These are phyloP conservation scores for Nemurella pictetii DNA, from an alignment of 2,888 invertebrate genomes.

Conservation along the genomic window DNA sequence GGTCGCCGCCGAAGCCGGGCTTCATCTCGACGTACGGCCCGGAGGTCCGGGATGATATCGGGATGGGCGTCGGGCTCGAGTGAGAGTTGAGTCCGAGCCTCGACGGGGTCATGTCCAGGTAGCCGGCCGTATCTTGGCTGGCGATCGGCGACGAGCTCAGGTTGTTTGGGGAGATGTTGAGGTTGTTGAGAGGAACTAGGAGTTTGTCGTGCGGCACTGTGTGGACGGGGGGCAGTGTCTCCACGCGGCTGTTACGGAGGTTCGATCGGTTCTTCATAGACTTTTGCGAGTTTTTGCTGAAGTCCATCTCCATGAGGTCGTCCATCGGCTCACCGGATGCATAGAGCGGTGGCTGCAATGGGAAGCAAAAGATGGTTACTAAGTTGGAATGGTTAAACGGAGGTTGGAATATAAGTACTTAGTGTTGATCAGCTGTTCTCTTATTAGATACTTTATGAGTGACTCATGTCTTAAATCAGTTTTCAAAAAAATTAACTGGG, in stretches of 20 bases:
- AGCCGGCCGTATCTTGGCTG: constrained; percentile 1
- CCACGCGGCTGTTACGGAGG: background rate
- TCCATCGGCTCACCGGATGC: constrained; percentile 62
- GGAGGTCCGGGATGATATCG: background rate
- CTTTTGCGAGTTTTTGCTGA: constrained; percentile 53
- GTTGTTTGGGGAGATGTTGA: constrained; percentile 24
- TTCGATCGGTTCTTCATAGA: constrained; percentile 14
- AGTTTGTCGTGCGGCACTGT: constrained; percentile 5
- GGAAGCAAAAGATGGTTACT: background rate
- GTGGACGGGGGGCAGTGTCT: background rate
- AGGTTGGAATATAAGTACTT: no score
- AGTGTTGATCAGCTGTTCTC: no score
- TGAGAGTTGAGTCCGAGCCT: background rate
- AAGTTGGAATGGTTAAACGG: no score
- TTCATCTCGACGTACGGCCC: constrained; percentile 53
- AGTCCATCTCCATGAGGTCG: constrained; percentile 83
- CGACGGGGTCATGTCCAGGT: constrained; percentile 15
- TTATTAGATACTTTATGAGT: no score
- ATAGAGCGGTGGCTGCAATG: constrained; percentile 49
- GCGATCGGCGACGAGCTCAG: constrained; percentile 12
- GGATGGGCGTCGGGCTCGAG: constrained; percentile 28
- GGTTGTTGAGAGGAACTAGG: constrained; percentile 25
- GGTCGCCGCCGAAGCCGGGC: constrained; percentile 47
- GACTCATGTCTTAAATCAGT: no score
- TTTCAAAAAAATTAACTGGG: no score